Evolutionary conservation across 1,140 invertebrate genomes (phyloP).

Genomic region (Mya arenaria): DNA sequence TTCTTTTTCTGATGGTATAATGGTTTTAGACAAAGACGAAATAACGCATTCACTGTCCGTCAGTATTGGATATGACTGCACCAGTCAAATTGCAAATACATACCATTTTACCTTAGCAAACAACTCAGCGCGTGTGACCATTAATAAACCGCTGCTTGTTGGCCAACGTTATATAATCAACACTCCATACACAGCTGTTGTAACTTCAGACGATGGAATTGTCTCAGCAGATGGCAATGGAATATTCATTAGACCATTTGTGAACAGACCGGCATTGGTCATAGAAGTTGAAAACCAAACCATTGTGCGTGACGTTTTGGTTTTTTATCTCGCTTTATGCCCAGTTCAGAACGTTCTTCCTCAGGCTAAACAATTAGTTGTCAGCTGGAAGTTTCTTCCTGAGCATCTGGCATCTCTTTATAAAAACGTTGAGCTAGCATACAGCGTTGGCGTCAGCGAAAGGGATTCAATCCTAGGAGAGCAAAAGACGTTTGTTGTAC

Average conservation of each 20-base stretch:
- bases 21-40: neutral
- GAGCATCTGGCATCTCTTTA: neutral
- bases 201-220: neutral
- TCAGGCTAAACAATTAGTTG: neutral
- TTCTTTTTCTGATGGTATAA: constrained; percentile 7
- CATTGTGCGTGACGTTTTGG: neutral
- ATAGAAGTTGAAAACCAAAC: neutral
- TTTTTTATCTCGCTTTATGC: neutral
- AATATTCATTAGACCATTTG: neutral
- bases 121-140: neutral
- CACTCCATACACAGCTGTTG: neutral
- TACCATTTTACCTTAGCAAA: neutral
- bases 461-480: neutral
- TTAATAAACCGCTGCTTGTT: neutral
- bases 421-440: neutral
- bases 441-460: neutral
- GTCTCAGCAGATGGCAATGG: neutral
- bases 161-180: neutral
- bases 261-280: neutral
- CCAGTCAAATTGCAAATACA: neutral
- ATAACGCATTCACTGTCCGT: neutral
- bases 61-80: neutral
- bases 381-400: neutral
- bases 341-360: neutral
- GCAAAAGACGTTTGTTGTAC: neutral